Conservation (phyloP, 2,888 invertebrate genomes). For the Plagodis dolabraria region DNA sequence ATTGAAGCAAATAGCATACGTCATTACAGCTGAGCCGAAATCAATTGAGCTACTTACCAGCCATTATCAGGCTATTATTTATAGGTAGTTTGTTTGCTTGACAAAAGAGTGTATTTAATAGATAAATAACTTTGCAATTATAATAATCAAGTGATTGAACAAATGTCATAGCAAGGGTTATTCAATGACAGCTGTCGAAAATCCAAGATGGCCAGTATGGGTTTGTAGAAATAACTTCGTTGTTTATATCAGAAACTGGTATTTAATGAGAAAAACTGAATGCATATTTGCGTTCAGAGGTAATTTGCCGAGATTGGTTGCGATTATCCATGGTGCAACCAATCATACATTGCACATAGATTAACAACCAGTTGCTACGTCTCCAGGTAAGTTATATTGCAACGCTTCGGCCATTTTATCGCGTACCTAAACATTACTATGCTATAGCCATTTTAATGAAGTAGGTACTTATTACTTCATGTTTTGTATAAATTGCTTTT, state of each 20-base stretch:
- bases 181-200: too few relatives aligned
- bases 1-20: too few relatives aligned
- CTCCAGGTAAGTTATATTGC: slow-evolving; percentile 31
- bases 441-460: not conserved
- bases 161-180: too few relatives aligned
- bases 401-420: slow-evolving; percentile 1
- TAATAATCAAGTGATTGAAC: too few relatives aligned
- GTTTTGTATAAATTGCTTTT: not conserved
- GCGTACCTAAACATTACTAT: not conserved
- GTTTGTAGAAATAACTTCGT: too few relatives aligned
- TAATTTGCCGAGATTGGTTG: slow-evolving; percentile 9
- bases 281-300: slow-evolving; percentile 8
- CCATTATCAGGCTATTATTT: too few relatives aligned
- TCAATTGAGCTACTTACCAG: too few relatives aligned
- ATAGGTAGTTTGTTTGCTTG: too few relatives aligned
- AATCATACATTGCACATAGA: slow-evolving; percentile 18
- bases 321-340: slow-evolving; percentile 16
- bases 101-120: too few relatives aligned
- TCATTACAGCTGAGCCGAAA: too few relatives aligned
- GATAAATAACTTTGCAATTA: too few relatives aligned
- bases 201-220: too few relatives aligned
- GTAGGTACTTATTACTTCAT: not conserved
- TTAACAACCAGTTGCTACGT: not conserved
- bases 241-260: not conserved
- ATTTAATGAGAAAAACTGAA: slow-evolving; percentile 3